Base-by-base conservation (phyloP, 92 coral and sea anemone species). In the Paragorgia papillata region DNA sequence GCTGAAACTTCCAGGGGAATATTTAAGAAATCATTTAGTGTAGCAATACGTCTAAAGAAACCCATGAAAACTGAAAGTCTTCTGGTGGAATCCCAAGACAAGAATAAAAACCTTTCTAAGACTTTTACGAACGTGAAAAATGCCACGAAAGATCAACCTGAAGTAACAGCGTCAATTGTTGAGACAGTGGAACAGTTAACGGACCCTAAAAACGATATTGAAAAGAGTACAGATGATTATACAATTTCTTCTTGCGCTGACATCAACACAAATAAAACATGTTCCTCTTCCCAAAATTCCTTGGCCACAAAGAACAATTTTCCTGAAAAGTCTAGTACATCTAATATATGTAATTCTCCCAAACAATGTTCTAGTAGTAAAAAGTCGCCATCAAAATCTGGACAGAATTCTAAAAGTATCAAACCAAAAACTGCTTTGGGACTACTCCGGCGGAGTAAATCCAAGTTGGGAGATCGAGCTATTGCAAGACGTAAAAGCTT, bases 401-500 rank as follows among this genome's bases (percentile, higher is more conserved):
- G 39, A 10, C 75, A 44, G 48, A 49, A 0, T 10, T 13, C 57
- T n/a, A n/a, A n/a, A 2, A 49, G 75, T 68, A 35, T 15, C 2
- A 68, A 44, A 44, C 15, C 41, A 22, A 68, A 30, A 49, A 49
- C 48, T 13, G 40, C 75, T 9, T 22, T 68, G 26, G 58, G 60
- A 44, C 20, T 35, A 14, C 19, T 48, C 9, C 58, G 25, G 29
- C 27, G 75, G 21, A 22, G 41, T 25, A 66, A 66, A 25, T 66
- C 73, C 56, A 39, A 66, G 25, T 66, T 66, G 13, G 54, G 73
- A 0, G 55, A 40, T 39, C 53, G 73, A 48, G 3, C n/a, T 7
- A 34, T 48, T 48, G 39, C 54, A 28, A 68, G 59, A 22, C 31
- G 44, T 54, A 68, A 48, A 68, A 68, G 58, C 48, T 44, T 68